A percentile compares a stretch with the other conserved stretches of the same genome.
These are phyloP conservation scores for Girardinus metallicus DNA, from an alignment of 2,797 vertebrate species.

Conservation along the genomic window DNA sequence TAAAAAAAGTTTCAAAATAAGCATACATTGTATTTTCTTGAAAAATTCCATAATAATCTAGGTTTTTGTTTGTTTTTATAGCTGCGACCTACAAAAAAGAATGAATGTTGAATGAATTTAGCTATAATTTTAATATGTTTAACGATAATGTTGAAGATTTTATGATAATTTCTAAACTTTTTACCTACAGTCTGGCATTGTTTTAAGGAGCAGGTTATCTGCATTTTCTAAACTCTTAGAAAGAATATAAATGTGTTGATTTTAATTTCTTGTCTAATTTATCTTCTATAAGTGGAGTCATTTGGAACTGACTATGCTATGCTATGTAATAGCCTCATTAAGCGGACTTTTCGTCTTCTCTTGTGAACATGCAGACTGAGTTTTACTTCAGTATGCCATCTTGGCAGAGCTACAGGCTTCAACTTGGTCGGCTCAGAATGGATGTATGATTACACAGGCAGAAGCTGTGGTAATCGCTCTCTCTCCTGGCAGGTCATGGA, in stretches of 20 bases:
- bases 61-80: neutral
- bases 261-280: neutral
- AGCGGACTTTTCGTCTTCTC: neutral
- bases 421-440: neutral
- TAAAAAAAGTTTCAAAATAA: no score
- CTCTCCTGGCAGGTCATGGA: constrained; percentile 30
- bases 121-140: neutral
- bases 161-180: neutral
- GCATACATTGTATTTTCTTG: no score
- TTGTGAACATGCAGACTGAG: neutral
- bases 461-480: neutral
- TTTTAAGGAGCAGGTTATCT: no score
- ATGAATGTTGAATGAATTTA: neutral
- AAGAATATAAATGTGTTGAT: neutral
- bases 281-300: neutral
- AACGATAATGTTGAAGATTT: neutral
- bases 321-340: neutral
- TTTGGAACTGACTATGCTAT: neutral
- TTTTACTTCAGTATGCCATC: neutral
- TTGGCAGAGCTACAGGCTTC: constrained; percentile 9
- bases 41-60: neutral
- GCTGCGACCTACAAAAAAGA: neutral
- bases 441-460: constrained; percentile 6
- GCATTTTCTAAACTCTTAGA: neutral
- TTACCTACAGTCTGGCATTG: neutral